Base-by-base conservation (phyloP, 2,888 invertebrate species). In the Rhyacophila evoluta region DNA sequence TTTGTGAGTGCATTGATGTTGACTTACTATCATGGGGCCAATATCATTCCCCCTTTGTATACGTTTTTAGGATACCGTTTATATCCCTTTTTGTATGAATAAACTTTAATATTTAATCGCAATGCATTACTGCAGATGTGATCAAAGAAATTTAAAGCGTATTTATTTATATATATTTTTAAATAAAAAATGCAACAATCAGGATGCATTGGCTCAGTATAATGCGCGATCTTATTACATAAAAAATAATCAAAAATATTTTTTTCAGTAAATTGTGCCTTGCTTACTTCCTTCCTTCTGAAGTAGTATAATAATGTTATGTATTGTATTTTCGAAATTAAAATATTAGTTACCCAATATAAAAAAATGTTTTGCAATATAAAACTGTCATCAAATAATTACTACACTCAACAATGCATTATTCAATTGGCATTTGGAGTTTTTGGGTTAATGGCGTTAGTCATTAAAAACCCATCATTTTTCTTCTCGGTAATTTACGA, bases 401-500 rank as follows among this genome's bases (percentile, higher is more conserved):
- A 28, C 68, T 15, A 25, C 4, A 28, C 5, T 68, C n/a, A 25
- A 1, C 10, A 28, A n/a, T 25, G 68, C 29, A 2, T 4, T 55
- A 19, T 55, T 19, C 55, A 55, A 55, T 55, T 55, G 55, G 10
- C 12, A 55, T 10, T 19, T 12, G 10, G 10, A 1, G 3, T 19
- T 19, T 8, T 55, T 55, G 25, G 55, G 19, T 19, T 55, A 15
- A 55, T 10, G 12, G 55, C n/a, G n/a, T n/a, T n/a, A 8, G 55
- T 25, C 55, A 55, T 55, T 55, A 55, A 55, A 55, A 55, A 55
- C 15, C 19, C 55, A 55, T 55, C 55, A 55, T 55, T 55, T 25
- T 3, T n/a, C 41, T 5, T 41, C 19, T 41, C 19, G 8, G 41
- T 41, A 41, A 25, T 55, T 55, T 55, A 25, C 55, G 19, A 55